Evolutionary conservation across 2,797 vertebrate genomes (phyloP).

Genomic region (Echeneis naucrates): DNA sequence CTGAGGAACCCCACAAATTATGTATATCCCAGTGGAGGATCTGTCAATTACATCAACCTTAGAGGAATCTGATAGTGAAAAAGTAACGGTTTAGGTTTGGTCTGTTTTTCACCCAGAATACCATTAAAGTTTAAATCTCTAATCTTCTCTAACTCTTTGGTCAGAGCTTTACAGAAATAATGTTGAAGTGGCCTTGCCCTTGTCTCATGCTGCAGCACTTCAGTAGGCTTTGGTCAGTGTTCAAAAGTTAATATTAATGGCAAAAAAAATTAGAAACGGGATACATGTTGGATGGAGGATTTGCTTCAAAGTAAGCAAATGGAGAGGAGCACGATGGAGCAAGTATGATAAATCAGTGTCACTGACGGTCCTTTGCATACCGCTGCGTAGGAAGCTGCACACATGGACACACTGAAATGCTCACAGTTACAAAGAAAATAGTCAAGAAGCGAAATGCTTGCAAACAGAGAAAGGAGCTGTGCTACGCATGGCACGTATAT

Average conservation of each 20-base stretch:
- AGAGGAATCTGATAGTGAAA: neutral
- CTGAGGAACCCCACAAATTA: neutral
- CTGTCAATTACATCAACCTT: neutral
- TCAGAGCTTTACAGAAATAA: slow-evolving; percentile 4
- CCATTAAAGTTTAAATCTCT: neutral
- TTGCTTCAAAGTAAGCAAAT: slow-evolving; percentile 47
- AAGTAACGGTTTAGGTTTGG: neutral
- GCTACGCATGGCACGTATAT: slow-evolving; percentile 61
- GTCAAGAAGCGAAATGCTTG: slow-evolving; percentile 81
- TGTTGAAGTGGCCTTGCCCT: neutral
- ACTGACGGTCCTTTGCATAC: slow-evolving; percentile 89
- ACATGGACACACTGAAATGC: neutral
- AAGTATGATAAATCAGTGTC: slow-evolving; percentile 43
- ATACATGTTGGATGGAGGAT: slow-evolving; percentile 45
- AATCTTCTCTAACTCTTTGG: neutral
- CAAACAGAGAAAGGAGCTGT: slow-evolving; percentile 84
- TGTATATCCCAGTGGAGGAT: neutral
- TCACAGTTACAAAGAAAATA: slow-evolving; percentile 32
- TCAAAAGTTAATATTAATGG: slow-evolving; percentile 20
- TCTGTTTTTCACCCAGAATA: neutral
- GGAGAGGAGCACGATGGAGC: slow-evolving; percentile 24
- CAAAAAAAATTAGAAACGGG: slow-evolving; percentile 26
- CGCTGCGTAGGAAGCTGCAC: slow-evolving; percentile 82
- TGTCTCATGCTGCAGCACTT: neutral
- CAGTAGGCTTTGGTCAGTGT: slow-evolving; percentile 22